Percentiles rank a stretch among this genome's conserved stretches.
These are phyloP conservation scores for Cheiracanthium punctorium DNA, from an alignment of 2,888 invertebrate genomes.

Conservation along the genomic window DNA sequence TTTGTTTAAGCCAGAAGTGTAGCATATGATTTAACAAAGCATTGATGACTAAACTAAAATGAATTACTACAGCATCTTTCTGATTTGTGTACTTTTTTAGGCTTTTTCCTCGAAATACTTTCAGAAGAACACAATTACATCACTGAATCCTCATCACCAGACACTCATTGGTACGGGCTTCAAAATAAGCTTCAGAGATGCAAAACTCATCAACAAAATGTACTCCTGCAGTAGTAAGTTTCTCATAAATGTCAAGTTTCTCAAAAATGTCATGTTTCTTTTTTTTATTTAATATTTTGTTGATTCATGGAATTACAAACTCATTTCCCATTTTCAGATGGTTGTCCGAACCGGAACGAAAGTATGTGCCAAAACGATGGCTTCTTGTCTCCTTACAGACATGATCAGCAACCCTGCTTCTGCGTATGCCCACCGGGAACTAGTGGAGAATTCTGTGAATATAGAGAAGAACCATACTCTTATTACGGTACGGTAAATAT, in stretches of 20 bases:
- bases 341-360: conserved; percentile 58
- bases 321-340: conserved; percentile 25
- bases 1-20: too few relatives aligned
- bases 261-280: too few relatives aligned
- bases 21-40: too few relatives aligned
- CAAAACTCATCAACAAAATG: conserved; percentile 72
- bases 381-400: conserved; percentile 60
- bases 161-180: conserved; percentile 73
- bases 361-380: conserved; percentile 67
- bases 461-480: conserved; percentile 15
- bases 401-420: conserved; percentile 40
- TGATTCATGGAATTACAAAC: neutral
- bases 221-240: conserved; percentile 71
- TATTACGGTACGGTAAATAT: conserved; percentile 68
- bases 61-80: neutral
- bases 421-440: conserved; percentile 70
- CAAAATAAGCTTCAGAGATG: conserved; percentile 72
- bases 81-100: conserved; percentile 42
- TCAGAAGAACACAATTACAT: conserved; percentile 73
- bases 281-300: too few relatives aligned
- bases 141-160: conserved; percentile 73
- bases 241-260: too few relatives aligned
- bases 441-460: conserved; percentile 65
- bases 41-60: too few relatives aligned
- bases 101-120: conserved; percentile 70